phyloP scores from a whole-genome alignment of 2,797 vertebrate genomes.

The Chloroceryle inda region DNA sequence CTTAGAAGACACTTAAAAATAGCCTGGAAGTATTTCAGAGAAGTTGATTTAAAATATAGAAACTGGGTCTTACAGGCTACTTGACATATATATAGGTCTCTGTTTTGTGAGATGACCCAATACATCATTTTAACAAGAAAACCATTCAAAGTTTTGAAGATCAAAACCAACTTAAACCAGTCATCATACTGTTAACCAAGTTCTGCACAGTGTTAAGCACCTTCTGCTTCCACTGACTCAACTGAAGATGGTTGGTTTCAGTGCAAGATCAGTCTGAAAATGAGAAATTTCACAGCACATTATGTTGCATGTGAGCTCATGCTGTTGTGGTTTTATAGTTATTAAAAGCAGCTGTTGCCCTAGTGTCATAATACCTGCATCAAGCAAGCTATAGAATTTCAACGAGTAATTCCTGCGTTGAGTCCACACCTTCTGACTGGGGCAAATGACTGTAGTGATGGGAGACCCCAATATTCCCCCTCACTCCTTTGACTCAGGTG shows the following conservation, averaged over 20 bases:
- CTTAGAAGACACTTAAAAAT: conserved; percentile 27
- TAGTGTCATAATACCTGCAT: not conserved
- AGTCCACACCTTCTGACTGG: not conserved
- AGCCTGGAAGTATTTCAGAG: not conserved
- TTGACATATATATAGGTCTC: not conserved
- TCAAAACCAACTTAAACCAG: not conserved
- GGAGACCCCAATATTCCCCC: not conserved
- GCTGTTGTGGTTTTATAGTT: not conserved
- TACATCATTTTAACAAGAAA: conserved; percentile 21
- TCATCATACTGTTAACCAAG: not conserved
- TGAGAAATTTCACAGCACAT: not conserved
- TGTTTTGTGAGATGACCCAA: conserved; percentile 13
- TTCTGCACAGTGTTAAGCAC: conserved; percentile 11
- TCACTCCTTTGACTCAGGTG: not conserved
- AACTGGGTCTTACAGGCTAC: not conserved
- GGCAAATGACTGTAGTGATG: not conserved
- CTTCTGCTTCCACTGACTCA: not conserved
- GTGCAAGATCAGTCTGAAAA: not conserved
- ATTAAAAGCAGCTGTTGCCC: not conserved
- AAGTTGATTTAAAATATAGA: not conserved
- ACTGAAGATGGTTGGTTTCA: not conserved
- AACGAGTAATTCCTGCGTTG: not conserved
- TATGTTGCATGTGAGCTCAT: not conserved
- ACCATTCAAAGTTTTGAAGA: conserved; percentile 5
- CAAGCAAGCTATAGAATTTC: conserved; percentile 9